phyloP scores from a whole-genome alignment of 64 coral and sea anemone species.

The Acropora yongei region DNA sequence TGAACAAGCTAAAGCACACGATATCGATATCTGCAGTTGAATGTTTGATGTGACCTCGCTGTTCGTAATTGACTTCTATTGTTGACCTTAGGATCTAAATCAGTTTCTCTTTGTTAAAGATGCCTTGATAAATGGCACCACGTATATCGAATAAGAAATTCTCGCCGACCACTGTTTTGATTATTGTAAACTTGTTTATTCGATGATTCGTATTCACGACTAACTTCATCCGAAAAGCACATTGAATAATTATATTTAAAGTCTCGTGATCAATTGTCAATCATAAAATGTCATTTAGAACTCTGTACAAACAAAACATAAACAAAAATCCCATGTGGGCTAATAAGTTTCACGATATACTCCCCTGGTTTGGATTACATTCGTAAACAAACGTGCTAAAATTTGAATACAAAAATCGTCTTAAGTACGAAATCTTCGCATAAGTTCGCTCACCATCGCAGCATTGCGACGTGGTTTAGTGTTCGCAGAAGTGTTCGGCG shows the following conservation, averaged over 20 bases:
- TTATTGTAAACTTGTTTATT: no score
- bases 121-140: background rate
- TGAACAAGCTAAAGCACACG: background rate
- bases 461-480: background rate
- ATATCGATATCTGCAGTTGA: constrained; percentile 16
- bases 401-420: no score
- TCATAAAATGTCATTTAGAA: no score
- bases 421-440: background rate
- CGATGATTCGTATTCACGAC: no score
- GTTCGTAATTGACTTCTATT: background rate
- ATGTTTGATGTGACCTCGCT: background rate
- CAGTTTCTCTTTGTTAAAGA: background rate
- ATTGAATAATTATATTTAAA: no score
- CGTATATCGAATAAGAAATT: background rate
- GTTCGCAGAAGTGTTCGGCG: background rate
- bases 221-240: no score
- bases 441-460: background rate
- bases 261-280: no score
- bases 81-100: background rate
- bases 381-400: no score
- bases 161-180: no score
- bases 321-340: background rate
- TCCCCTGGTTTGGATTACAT: no score
- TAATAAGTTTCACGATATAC: no score
- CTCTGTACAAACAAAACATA: no score